Base-by-base conservation (phyloP, 2,888 invertebrate species). In the Coenonympha arcania region DNA sequence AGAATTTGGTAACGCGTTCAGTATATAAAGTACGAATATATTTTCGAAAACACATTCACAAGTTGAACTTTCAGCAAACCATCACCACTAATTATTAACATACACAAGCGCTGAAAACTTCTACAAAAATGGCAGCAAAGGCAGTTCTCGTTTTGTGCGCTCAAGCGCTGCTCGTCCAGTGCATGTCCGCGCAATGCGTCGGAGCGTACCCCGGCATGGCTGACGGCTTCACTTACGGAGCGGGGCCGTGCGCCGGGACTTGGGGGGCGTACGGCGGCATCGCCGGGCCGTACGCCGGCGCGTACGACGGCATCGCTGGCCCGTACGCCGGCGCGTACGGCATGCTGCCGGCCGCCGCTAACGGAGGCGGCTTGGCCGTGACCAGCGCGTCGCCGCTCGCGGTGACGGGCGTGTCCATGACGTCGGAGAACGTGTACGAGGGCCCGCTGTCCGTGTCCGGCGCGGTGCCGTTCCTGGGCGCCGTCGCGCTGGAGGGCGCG, bases 401-500 rank as follows among this genome's bases (percentile, higher is more conserved):
- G 1, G 71, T 74, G 0, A 66, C 57, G 4, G 75, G 74, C 1
- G 56, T 76, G 2, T 55, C 62, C 2, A 59, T 74, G 2, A 48
- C 61, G 0, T 69, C 72, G 5, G 73, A 75, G 37, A 68, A 69
- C 41, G 49, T 59, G 0, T 56, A 57, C 39, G 66, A 71, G 46
- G 75, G 74, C 0, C 48, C 59, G 0, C 40, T 73, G 2, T 50
- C 59, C 3, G 64, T 72, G 2, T 50, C 50, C 33, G 74, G 73
- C 2, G 52, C 67, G 15, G 45, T 73, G 15, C 74, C 74, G 1
- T 59, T 63, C 63, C 28, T 74, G 5, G 69, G 68, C 2, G 65
- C 72, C 3, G 71, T 71, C 0, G 65, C 64, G 30, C 50, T 71
- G 3, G 69, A 70, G 39, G 71, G 73, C 1, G 48, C 55, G 1